Conservation (phyloP, 1,140 invertebrate species). For the Chironomus tepperi region DNA sequence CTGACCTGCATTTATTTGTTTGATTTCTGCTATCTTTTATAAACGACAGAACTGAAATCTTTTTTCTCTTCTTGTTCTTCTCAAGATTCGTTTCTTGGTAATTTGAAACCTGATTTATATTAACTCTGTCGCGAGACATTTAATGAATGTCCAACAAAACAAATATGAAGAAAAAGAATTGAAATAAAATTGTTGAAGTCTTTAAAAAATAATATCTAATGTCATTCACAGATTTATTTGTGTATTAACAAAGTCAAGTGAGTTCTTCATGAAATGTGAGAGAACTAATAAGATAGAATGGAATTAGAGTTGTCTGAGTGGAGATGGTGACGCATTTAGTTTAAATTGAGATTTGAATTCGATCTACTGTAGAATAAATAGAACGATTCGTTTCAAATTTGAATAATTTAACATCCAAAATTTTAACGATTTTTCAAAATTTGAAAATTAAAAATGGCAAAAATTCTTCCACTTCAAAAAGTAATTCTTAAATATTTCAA, state of each 20-base stretch:
- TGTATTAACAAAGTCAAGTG: not conserved
- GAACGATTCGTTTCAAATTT: no score
- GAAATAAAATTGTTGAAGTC: not conserved
- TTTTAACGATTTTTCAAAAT: no score
- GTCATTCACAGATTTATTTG: conserved; percentile 1
- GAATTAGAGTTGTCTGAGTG: no score
- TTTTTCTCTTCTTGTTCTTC: not conserved
- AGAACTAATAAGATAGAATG: no score
- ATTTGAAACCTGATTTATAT: conserved; percentile 21
- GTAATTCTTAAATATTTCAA: no score
- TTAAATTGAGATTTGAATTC: no score
- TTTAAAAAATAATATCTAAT: conserved; percentile 1
- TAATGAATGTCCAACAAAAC: not conserved
- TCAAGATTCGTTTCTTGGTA: conserved; percentile 9
- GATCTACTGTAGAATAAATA: no score
- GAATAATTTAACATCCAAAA: no score
- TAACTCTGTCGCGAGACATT: not conserved
- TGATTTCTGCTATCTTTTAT: conserved; percentile 1
- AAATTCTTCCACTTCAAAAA: no score
- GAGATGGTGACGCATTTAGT: no score
- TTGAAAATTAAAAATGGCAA: no score
- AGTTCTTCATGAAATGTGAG: not conserved
- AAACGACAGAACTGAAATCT: not conserved
- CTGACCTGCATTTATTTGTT: conserved; percentile 20
- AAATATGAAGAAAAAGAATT: conserved; percentile 9